These are phyloP conservation scores for Corythornis cristatus DNA, from an alignment of 2,113 vertebrate species.

Conservation along the genomic window DNA sequence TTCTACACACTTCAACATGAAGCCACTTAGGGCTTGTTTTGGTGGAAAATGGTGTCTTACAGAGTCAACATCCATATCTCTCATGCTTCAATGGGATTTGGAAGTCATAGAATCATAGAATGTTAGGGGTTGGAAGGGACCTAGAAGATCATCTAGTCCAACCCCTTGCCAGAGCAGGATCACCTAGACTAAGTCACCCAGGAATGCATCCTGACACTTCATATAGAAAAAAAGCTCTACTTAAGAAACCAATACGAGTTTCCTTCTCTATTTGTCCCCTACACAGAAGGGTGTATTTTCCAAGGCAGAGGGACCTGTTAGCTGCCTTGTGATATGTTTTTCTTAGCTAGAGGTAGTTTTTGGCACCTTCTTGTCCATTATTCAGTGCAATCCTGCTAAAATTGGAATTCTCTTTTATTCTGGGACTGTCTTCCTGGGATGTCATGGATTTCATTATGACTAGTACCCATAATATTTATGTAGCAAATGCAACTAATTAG, in stretches of 20 bases:
- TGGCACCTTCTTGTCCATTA: not conserved
- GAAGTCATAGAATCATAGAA: not conserved
- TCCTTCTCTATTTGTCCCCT: not conserved
- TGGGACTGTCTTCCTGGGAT: not conserved
- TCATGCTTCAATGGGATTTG: not conserved
- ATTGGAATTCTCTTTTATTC: not conserved
- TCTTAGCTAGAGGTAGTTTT: not conserved
- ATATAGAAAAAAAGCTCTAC: not conserved
- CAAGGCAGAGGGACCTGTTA: not conserved
- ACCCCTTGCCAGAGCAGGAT: too few relatives aligned
- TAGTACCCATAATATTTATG: not conserved
- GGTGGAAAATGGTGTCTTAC: not conserved
- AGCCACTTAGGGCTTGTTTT: not conserved
- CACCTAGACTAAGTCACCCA: too few relatives aligned
- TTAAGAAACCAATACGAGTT: not conserved
- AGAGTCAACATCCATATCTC: not conserved
- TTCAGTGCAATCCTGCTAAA: not conserved
- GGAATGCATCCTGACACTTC: too few relatives aligned
- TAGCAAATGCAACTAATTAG: not conserved
- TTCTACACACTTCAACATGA: not conserved
- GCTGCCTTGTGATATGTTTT: not conserved
- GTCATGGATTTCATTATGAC: not conserved
- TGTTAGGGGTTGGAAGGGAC: too few relatives aligned
- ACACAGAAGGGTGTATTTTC: not conserved
- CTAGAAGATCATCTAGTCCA: too few relatives aligned